Evolutionary conservation across 2,888 invertebrate species (phyloP), one percentile per base, ranked within the genome.

Genomic region (Rhimphoctona megacephalus): DNA sequence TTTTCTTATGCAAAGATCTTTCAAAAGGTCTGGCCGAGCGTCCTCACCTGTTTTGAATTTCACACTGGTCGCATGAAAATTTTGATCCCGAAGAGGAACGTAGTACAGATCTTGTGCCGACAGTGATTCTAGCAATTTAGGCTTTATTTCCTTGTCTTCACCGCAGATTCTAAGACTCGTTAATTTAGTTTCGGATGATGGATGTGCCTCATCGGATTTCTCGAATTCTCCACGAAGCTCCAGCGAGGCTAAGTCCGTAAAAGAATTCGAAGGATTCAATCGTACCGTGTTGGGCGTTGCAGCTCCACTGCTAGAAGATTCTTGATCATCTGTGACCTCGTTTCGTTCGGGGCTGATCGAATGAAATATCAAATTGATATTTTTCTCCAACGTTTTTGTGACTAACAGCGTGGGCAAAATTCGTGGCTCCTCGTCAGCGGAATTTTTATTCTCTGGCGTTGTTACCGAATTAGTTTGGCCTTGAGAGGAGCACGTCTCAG

Each of bases 261-360:
- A 94, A 88, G 96, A 96, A 91, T 94, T 95, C 85, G 94, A 94
- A 54, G 96, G 96, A 90, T 96, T 96, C 92, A 96, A 96, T 92
- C 96, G 96, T 85, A 96, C 96, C 46, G 97, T 97, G 93, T 96
- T 96, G 90, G 96, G 94, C 61, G 95, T 95, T 39, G 96, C 95
- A 74, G 95, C 94, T 85, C 95, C 96, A 86, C 95, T 95, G 46
- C 91, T 92, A 85, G 96, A 96, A 82, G 96, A 96, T 92, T 96
- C 95, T 90, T 96, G 95, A 91, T 86, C 86, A 80, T 87, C 82
- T 36, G 17, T 69, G 33, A 72, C 83, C 43, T 82, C 83, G 57
- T 46, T 96, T 96, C 91, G 96, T 96, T 78, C 95, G 95, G 67
- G 96, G 96, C 92, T 96, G 96, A 93, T 96, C 96, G 78, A 96